Percentiles rank a stretch among this genome's conserved stretches.
These are phyloP conservation scores for Drosophila kokeensis DNA, from an alignment of 2,888 invertebrate species.

Conservation along the genomic window DNA sequence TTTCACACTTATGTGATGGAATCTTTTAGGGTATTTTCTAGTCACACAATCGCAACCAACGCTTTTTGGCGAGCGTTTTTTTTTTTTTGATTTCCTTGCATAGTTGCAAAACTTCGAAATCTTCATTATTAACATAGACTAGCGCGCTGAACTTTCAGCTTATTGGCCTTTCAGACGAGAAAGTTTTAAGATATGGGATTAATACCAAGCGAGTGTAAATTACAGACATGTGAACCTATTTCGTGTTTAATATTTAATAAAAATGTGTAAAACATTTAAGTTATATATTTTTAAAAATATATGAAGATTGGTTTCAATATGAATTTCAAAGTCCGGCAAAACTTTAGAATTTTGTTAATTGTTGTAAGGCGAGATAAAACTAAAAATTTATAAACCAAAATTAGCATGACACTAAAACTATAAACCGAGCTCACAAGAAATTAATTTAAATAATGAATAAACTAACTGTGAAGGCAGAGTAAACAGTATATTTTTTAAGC, in stretches of 20 bases:
- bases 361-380: background rate
- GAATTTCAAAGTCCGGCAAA: background rate
- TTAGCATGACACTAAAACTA: too few relatives aligned
- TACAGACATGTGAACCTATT: background rate
- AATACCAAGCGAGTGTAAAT: background rate
- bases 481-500: too few relatives aligned
- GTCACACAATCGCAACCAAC: background rate
- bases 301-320: background rate
- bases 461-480: too few relatives aligned
- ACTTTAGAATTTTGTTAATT: background rate
- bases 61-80: background rate
- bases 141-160: background rate
- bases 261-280: background rate
- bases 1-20: background rate
- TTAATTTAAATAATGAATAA: too few relatives aligned
- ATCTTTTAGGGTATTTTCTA: background rate
- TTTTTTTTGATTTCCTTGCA: conserved; percentile 3
- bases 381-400: too few relatives aligned
- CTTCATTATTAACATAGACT: conserved; percentile 26
- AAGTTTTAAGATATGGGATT: conserved; percentile 18
- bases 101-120: conserved; percentile 15
- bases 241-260: background rate
- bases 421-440: too few relatives aligned
- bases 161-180: conserved; percentile 10
- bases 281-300: background rate